Evolutionary conservation across 2,113 vertebrate genomes (phyloP).

Genomic region (Dipodomys merriami): DNA sequence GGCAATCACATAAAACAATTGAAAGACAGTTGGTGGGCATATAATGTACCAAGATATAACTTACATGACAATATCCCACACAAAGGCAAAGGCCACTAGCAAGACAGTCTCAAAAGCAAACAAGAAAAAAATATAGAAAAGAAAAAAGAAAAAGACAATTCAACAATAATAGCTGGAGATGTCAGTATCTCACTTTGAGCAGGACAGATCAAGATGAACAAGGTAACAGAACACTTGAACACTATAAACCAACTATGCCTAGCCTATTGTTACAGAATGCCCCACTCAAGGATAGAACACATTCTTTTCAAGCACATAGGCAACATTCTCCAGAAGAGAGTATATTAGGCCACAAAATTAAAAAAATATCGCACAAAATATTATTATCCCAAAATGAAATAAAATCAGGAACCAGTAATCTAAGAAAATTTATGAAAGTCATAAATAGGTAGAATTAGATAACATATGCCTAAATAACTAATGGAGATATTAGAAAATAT

Average conservation of each 20-base stretch:
- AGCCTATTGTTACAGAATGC: not conserved
- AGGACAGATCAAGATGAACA: not conserved
- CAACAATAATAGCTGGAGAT: not conserved
- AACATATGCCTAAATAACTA: slow-evolving; percentile 19
- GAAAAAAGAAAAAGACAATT: not conserved
- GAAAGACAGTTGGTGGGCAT: too few species aligned
- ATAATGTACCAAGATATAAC: too few species aligned
- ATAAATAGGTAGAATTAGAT: slow-evolving; percentile 20
- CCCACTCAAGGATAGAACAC: not conserved
- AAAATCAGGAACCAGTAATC: slow-evolving; percentile 37
- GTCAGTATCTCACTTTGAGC: not conserved
- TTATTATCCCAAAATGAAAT: slow-evolving; percentile 23
- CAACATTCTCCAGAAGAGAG: not conserved
- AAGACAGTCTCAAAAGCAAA: not conserved
- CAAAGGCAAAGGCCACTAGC: not conserved
- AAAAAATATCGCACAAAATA: slow-evolving; percentile 26
- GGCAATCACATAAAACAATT: too few species aligned
- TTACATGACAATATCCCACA: not conserved
- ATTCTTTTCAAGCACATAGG: not conserved
- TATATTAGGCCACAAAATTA: not conserved
- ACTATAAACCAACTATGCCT: not conserved
- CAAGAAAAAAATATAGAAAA: not conserved
- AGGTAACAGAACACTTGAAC: not conserved
- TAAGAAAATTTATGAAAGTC: not conserved
- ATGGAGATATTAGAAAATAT: not conserved